A percentile compares a stretch with the other conserved stretches of the same genome.
Conservation (phyloP, 2,113 vertebrate genomes). For the Entelurus aequoreus region DNA sequence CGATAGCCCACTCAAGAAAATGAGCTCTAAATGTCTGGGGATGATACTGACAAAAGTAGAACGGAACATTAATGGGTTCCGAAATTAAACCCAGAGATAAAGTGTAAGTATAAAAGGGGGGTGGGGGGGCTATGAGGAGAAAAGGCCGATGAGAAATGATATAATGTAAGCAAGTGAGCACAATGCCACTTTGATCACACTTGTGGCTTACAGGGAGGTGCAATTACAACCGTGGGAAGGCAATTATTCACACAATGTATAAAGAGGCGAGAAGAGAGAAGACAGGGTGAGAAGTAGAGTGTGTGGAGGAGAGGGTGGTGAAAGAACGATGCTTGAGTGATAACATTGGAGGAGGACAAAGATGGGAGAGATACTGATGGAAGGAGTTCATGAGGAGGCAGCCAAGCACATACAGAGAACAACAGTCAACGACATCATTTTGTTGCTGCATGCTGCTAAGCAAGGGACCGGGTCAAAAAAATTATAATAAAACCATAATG, state of each 20-base stretch:
- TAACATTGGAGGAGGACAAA: slow-evolving; percentile 57
- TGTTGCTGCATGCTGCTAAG: slow-evolving; percentile 59
- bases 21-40: slow-evolving; percentile 26
- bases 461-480: slow-evolving; percentile 14
- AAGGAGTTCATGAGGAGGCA: slow-evolving; percentile 59
- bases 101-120: slow-evolving; percentile 13
- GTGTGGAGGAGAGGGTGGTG: slow-evolving; percentile 18
- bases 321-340: slow-evolving; percentile 50
- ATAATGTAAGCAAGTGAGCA: slow-evolving; percentile 61
- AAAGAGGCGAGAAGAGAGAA: slow-evolving; percentile 51
- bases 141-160: slow-evolving; percentile 44
- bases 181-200: slow-evolving; percentile 70
- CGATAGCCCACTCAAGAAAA: slow-evolving; percentile 22
- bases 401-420: slow-evolving; percentile 43
- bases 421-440: slow-evolving; percentile 43
- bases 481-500: slow-evolving; percentile 49
- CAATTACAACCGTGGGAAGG: slow-evolving; percentile 67
- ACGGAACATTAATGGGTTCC: slow-evolving; percentile 31
- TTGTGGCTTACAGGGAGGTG: slow-evolving; percentile 65
- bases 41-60: slow-evolving; percentile 18
- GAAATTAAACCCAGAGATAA: slow-evolving; percentile 53
- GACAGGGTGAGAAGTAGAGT: slow-evolving; percentile 18
- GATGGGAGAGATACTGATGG: slow-evolving; percentile 48
- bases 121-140: slow-evolving; percentile 16
- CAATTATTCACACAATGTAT: slow-evolving; percentile 68